phyloP scores from a whole-genome alignment of 2,113 vertebrate genomes.

The Clarias macrocephalus region DNA sequence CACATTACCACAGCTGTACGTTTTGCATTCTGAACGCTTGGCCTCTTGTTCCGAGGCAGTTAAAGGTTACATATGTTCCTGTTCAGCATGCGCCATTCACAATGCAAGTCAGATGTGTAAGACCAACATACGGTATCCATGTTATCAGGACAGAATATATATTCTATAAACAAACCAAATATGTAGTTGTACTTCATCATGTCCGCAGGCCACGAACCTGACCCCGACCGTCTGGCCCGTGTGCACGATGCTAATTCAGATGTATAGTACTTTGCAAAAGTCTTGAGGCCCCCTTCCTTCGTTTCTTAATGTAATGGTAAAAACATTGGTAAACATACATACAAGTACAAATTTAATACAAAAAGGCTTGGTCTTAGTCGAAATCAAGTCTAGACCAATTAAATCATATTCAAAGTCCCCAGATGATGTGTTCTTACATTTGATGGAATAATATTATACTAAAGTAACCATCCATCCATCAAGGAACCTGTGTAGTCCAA shows the following conservation, averaged over 20 bases:
- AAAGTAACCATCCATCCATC: not conserved
- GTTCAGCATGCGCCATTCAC: not conserved
- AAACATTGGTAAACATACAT: no score
- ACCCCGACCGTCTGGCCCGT: not conserved
- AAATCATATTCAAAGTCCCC: no score
- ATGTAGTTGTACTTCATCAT: not conserved
- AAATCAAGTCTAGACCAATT: no score
- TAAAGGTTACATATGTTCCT: slow-evolving; percentile 31
- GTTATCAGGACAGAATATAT: not conserved
- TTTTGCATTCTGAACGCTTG: slow-evolving; percentile 24
- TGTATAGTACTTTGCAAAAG: not conserved
- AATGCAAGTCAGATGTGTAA: slow-evolving; percentile 22
- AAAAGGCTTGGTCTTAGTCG: no score
- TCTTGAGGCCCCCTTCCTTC: no score
- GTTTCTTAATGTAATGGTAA: no score
- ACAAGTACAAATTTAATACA: no score
- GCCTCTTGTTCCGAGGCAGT: slow-evolving; percentile 19
- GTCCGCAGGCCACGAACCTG: not conserved
- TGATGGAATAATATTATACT: not conserved
- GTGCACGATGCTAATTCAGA: not conserved
- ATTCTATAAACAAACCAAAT: not conserved
- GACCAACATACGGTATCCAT: not conserved
- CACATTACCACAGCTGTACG: slow-evolving; percentile 8
- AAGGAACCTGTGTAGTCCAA: no score
- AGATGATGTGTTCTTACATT: not conserved